These are phyloP conservation scores for Xestoiulus laeticollis DNA, from an alignment of 2,888 invertebrate genomes.

Conservation along the genomic window DNA sequence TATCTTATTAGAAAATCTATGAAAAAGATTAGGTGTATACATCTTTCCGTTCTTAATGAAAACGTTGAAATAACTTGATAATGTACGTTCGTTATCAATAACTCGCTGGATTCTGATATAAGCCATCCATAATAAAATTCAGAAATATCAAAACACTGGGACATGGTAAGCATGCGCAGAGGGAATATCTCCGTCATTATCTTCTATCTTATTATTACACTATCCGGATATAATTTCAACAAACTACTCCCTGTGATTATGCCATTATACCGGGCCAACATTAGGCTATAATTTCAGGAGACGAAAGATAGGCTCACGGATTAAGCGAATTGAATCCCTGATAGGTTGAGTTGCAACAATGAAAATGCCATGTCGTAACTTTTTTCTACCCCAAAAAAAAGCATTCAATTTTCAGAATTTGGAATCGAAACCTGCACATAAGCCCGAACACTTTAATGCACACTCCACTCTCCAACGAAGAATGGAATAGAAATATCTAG, in stretches of 20 bases:
- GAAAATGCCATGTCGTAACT: slow-evolving; percentile 22
- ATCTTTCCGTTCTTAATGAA: too few relatives aligned
- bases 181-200: not conserved
- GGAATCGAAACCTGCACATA: not conserved
- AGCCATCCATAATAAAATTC: not conserved
- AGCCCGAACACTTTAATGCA: not conserved
- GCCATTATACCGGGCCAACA: not conserved
- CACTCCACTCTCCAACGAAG: not conserved
- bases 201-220: slow-evolving; percentile 12
- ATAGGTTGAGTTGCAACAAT: not conserved
- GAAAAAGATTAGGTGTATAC: too few relatives aligned
- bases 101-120: not conserved
- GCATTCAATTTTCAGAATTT: not conserved
- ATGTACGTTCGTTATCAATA: not conserved
- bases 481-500: not conserved
- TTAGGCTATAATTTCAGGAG: not conserved
- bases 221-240: not conserved
- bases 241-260: not conserved
- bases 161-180: not conserved
- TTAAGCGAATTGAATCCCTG: not conserved
- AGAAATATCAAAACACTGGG: not conserved
- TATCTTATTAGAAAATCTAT: too few relatives aligned
- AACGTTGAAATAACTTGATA: too few relatives aligned
- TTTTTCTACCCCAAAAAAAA: not conserved
- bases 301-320: not conserved